phyloP scores from a whole-genome alignment of 2,797 vertebrate genomes.

The Cynopterus sphinx region DNA sequence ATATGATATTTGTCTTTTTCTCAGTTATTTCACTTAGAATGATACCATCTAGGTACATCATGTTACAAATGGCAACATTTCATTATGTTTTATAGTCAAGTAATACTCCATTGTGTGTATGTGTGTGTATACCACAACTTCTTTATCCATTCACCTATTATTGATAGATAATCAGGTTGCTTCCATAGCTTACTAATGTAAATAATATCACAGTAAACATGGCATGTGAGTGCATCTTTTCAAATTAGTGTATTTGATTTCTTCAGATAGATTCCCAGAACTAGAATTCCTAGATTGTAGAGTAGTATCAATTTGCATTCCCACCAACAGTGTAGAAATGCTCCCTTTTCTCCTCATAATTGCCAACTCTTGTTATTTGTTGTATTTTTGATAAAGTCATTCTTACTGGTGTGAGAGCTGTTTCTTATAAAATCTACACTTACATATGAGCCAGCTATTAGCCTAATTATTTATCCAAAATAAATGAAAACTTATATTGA shows the following conservation, averaged over 20 bases:
- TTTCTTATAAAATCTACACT: neutral
- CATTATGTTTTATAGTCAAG: neutral
- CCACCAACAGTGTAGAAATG: neutral
- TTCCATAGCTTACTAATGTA: neutral
- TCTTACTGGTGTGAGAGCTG: neutral
- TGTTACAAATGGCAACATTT: neutral
- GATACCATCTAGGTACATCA: neutral
- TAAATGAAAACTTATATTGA: constrained; percentile 26
- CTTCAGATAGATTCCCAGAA: neutral
- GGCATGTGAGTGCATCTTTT: neutral
- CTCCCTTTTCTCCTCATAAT: neutral
- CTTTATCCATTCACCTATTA: too few species aligned
- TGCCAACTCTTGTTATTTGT: neutral
- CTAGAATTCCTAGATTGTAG: neutral
- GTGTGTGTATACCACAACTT: too few species aligned
- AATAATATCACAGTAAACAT: neutral
- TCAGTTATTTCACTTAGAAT: neutral
- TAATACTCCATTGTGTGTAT: neutral
- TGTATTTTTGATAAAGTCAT: neutral
- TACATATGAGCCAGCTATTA: neutral
- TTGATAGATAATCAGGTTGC: neutral
- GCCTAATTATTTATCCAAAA: neutral
- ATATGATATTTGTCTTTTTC: neutral
- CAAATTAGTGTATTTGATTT: neutral
- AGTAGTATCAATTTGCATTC: neutral